Evolutionary conservation across 2,888 invertebrate genomes (phyloP), one percentile per base, ranked within the genome.

Genomic region (Mongoloraphidia duomilia): DNA sequence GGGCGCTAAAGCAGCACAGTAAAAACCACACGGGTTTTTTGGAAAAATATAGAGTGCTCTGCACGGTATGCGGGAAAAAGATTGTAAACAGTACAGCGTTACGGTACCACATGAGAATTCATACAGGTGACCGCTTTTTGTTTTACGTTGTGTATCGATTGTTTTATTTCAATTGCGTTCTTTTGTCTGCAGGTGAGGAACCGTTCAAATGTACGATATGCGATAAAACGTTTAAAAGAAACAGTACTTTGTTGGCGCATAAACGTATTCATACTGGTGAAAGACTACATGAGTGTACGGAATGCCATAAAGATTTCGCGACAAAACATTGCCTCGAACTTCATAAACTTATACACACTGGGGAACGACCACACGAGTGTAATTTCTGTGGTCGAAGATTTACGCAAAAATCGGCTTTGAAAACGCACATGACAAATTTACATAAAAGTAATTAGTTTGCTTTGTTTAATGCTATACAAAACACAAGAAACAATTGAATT

Each of bases 141-240:
- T 26, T 26, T 26, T 6, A 26, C 6, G 26, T 26, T 6, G 26
- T 6, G 26, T 26, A 26, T 26, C 26, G 6, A 26, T 26, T 26
- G 26, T 26, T 26, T 6, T 17, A 17, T 4, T 17, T 3, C 6
- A 26, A 26, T 6, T 6, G 26, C 26, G 26, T 26, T 26, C 26
- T 26, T 26, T 26, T 26, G 26, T 26, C 6, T 26, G 26, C 26
- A 26, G 26, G 26, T 6, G 26, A 26, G 9, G 33, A 42, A 33
- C 42, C 42, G 2, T 42, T 17, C 26, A 42, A 42, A 11, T 42
- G 42, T 17, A 12, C 14, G 12, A 34, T 41, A 9, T 47, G 47
- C 41, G 41, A 47, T n/a, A 47, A 47, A 47, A 41, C 40, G 34
- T 47, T 41, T 35, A 47, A 47, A 41, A 13, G 40, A 12, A 47